Percentiles rank a stretch among this genome's conserved stretches.
Evolutionary conservation across 2,797 vertebrate species (phyloP).

Genomic region (Pangasius djambal): DNA sequence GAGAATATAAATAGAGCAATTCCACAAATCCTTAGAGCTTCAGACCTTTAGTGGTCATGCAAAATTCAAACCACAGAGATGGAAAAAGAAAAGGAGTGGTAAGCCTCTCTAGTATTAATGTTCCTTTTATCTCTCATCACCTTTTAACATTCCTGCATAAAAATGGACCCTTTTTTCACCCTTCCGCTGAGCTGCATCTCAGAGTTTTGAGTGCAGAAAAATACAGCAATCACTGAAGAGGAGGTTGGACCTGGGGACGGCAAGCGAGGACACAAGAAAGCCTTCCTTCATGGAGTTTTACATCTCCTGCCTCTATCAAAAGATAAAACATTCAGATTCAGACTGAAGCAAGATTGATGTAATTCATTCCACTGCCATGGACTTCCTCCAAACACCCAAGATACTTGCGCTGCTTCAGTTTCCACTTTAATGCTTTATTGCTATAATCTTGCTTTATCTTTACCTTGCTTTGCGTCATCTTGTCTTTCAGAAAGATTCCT

Average conservation of each 20-base stretch:
- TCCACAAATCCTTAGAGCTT: slow-evolving; percentile 49
- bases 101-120: slow-evolving; percentile 50
- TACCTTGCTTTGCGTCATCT: not conserved
- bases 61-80: slow-evolving; percentile 59
- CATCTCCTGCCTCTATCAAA: not conserved
- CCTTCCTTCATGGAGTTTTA: slow-evolving; percentile 15
- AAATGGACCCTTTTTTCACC: slow-evolving; percentile 28
- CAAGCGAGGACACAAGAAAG: not conserved
- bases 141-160: slow-evolving; percentile 47
- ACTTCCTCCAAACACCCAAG: slow-evolving; percentile 14
- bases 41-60: slow-evolving; percentile 59
- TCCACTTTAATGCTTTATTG: slow-evolving; percentile 36
- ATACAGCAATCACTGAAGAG: slow-evolving; percentile 47
- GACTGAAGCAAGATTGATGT: slow-evolving; percentile 34
- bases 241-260: not conserved
- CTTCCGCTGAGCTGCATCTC: not conserved
- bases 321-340: slow-evolving; percentile 5
- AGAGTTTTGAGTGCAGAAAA: slow-evolving; percentile 38
- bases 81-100: slow-evolving; percentile 42
- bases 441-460: not conserved
- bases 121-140: slow-evolving; percentile 55
- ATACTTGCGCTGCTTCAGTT: slow-evolving; percentile 25
- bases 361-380: slow-evolving; percentile 21
- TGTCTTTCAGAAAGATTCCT: slow-evolving; percentile 24
- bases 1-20: slow-evolving; percentile 54